A percentile compares a stretch with the other conserved stretches of the same genome.
Evolutionary conservation across 2,113 vertebrate species (phyloP).

Genomic region (Gnathonemus echidnorhynchus): DNA sequence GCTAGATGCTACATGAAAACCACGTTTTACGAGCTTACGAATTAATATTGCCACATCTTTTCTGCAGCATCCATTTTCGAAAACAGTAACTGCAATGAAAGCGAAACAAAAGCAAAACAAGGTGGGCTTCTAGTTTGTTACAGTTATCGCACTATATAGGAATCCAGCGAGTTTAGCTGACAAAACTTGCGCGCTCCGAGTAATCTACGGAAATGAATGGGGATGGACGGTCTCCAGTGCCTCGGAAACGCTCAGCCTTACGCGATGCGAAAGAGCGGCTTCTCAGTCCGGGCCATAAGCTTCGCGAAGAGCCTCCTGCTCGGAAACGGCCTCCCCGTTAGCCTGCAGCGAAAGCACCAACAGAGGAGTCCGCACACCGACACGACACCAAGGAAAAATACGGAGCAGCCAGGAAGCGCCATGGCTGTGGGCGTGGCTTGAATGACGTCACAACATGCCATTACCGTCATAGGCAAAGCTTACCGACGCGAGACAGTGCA

Average conservation of each 20-base stretch:
- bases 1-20: not conserved
- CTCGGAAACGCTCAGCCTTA: conserved; percentile 39
- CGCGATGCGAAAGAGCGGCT: conserved; percentile 69
- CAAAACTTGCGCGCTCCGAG: not conserved
- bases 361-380: conserved; percentile 47
- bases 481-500: not conserved
- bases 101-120: not conserved
- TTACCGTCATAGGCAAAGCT: not conserved
- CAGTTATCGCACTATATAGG: not conserved
- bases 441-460: conserved; percentile 27
- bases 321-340: conserved; percentile 27
- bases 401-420: conserved; percentile 56
- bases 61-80: not conserved
- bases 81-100: not conserved
- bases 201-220: not conserved
- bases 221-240: not conserved
- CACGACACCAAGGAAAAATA: conserved; percentile 40
- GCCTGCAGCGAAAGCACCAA: conserved; percentile 44
- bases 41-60: not conserved
- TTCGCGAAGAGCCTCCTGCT: conserved; percentile 23
- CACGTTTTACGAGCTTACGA: not conserved
- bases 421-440: conserved; percentile 37
- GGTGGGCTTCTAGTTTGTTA: not conserved
- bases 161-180: not conserved
- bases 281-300: conserved; percentile 69